These are phyloP conservation scores for Crenuchus spilurus DNA, from an alignment of 2,797 vertebrate genomes.

Conservation along the genomic window DNA sequence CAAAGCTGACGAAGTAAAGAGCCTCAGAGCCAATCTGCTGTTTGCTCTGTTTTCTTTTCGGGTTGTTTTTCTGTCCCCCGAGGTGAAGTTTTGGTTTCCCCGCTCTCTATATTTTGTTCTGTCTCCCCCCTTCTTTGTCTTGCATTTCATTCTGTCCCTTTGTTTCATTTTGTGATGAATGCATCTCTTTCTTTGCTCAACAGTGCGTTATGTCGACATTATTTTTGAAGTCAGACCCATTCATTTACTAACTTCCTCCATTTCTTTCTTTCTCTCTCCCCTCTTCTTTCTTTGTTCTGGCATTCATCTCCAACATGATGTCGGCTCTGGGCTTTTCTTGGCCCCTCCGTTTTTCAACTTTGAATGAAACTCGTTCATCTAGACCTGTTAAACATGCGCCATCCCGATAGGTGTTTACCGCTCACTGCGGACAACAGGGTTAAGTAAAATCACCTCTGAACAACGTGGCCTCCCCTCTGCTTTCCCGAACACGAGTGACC, in stretches of 20 bases:
- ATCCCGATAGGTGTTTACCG: conserved; percentile 33
- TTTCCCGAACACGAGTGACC: conserved; percentile 22
- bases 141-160: conserved; percentile 2
- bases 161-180: conserved; percentile 18
- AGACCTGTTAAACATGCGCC: conserved; percentile 43
- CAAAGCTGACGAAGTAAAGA: conserved; percentile 63
- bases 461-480: conserved; percentile 43
- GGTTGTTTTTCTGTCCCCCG: conserved; percentile 40
- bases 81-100: conserved; percentile 46
- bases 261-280: conserved; percentile 23
- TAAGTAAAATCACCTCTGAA: conserved; percentile 47
- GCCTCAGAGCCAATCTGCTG: conserved; percentile 67
- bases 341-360: conserved; percentile 46
- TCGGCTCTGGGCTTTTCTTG: conserved; percentile 28
- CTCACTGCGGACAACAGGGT: conserved; percentile 44
- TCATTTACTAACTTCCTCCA: conserved; percentile 14
- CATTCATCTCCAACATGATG: conserved; percentile 13
- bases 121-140: conserved; percentile 18
- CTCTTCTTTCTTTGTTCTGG: conserved; percentile 47
- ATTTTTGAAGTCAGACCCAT: conserved; percentile 31
- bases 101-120: conserved; percentile 45
- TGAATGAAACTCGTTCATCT: conserved; percentile 46
- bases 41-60: conserved; percentile 50
- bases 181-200: conserved; percentile 13
- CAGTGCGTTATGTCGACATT: conserved; percentile 8